Conservation (phyloP, 2,797 vertebrate genomes). For the Euthynnus affinis region DNA sequence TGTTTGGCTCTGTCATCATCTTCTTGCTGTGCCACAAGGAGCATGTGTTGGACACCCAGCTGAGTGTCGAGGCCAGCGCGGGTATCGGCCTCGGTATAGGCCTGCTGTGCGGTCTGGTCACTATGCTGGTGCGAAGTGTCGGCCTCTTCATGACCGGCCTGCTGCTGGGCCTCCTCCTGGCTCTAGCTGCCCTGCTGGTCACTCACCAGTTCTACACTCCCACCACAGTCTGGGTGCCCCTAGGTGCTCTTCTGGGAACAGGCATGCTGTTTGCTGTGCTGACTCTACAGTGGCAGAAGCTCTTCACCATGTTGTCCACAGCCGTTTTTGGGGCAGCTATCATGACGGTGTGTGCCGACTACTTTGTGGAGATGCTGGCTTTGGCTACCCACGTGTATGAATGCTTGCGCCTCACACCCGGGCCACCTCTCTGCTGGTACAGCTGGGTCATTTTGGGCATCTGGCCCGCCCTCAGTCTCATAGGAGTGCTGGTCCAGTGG, state of each 20-base stretch:
- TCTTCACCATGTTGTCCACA: conserved; percentile 90
- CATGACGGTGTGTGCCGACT: conserved; percentile 90
- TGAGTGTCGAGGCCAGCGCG: conserved; percentile 90
- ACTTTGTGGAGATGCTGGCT: conserved; percentile 89
- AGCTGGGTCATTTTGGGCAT: conserved; percentile 92
- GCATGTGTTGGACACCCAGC: conserved; percentile 90
- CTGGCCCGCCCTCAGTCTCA: conserved; percentile 89
- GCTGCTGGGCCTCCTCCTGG: conserved; percentile 90
- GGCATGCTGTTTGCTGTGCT: conserved; percentile 91
- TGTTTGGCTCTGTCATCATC: conserved; percentile 91
- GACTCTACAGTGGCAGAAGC: conserved; percentile 91
- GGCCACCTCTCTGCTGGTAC: conserved; percentile 90
- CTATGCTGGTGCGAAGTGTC: conserved; percentile 92
- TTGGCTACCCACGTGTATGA: conserved; percentile 85
- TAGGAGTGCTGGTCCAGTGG: conserved; percentile 91
- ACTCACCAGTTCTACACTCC: conserved; percentile 88
- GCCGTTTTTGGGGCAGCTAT: conserved; percentile 89
- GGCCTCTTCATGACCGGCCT: conserved; percentile 93
- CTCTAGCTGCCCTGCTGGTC: conserved; percentile 85
- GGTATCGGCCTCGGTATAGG: conserved; percentile 93
- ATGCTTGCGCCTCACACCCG: conserved; percentile 84
- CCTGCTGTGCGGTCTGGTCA: conserved; percentile 92
- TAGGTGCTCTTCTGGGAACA: conserved; percentile 87
- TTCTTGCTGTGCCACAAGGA: conserved; percentile 93
- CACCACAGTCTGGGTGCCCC: conserved; percentile 89